Evolutionary conservation across 1,140 invertebrate genomes (phyloP), one percentile per base, ranked within the genome.

Genomic region (Drusus annulatus): DNA sequence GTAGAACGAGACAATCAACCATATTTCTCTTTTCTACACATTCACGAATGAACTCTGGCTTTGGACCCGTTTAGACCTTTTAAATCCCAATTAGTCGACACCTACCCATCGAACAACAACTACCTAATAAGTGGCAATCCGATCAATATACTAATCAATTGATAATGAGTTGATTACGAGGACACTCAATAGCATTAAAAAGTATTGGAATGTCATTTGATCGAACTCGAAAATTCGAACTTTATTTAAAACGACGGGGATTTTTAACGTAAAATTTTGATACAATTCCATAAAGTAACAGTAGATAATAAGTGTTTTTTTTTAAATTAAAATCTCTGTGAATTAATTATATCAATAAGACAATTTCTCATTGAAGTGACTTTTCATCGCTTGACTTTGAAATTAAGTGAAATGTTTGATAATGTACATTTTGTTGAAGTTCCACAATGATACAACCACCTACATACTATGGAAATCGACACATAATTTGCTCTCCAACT

Each of bases 81-180:
- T 51, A 77, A 60, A 63, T 45, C 60, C 68, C 81, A 82, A 82
- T 82, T 82, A 82, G 81, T 82, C 74, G 58, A 75, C 78, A 82
- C 81, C 78, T 82, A 80, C 75, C 78, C 23, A 60, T 45, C 19
- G 76, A 78, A 78, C 16, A 78, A 76, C 62, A 83, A 21, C 82
- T 77, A 19, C 82, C 74, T 19, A 73, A 58, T 56, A 76, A 76
- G 54, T 62, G 74, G 31, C 54, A 17, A 54, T 74, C 69, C 50
- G 51, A 56, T 74, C 69, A 36, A 74, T 54, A 50, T 25, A 23
- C 69, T 36, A 62, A 76, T 76, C 28, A 60, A 17, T 16, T 13
- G 74, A 69, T 19, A 17, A 0, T 56, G n/a, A 19, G 5, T 56
- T 5, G n/a, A 56, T 1, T 56, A 1, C n/a, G 19, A 17, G 5